A percentile compares a stretch with the other conserved stretches of the same genome.
These are phyloP conservation scores for Actinostola sp. DNA, from an alignment of 92 coral and sea anemone genomes.

Conservation along the genomic window DNA sequence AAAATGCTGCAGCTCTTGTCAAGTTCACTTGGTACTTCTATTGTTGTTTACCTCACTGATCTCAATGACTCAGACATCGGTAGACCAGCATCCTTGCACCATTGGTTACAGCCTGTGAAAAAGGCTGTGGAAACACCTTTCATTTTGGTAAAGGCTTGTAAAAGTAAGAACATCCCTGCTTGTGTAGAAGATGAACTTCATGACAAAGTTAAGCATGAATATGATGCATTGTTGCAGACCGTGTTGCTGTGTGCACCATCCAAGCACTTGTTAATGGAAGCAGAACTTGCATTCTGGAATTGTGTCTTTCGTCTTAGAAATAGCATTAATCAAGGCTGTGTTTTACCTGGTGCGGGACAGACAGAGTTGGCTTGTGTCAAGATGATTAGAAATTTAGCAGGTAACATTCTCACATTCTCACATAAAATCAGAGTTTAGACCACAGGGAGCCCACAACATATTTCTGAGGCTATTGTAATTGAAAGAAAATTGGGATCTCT, in stretches of 20 bases:
- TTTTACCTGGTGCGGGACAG: slow-evolving; percentile 88
- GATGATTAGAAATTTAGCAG: slow-evolving; percentile 38
- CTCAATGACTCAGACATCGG: slow-evolving; percentile 67
- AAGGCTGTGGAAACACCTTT: slow-evolving; percentile 1
- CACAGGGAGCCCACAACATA: too few relatives aligned
- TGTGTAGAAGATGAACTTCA: slow-evolving; percentile 15
- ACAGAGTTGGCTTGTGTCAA: slow-evolving; percentile 70
- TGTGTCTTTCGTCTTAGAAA: slow-evolving; percentile 72
- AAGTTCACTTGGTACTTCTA: slow-evolving; percentile 49
- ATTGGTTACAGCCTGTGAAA: slow-evolving; percentile 16
- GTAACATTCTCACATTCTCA: too few relatives aligned
- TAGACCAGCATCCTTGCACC: slow-evolving; percentile 36
- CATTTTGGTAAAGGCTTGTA: slow-evolving; percentile 4
- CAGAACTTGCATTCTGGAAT: slow-evolving; percentile 83
- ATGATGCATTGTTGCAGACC: slow-evolving; percentile 48
- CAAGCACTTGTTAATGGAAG: slow-evolving; percentile 64
- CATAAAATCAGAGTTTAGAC: too few relatives aligned
- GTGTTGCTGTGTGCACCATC: slow-evolving; percentile 78
- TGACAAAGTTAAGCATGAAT: neutral
- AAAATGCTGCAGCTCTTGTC: slow-evolving; percentile 73
- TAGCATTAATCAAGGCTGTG: slow-evolving; percentile 56
- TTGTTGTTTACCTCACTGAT: slow-evolving; percentile 68
- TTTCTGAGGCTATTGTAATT: neutral
- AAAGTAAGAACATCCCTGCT: neutral
- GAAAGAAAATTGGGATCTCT: neutral